Evolutionary conservation across 2,888 invertebrate genomes (phyloP).

Genomic region (Mimumesa dahlbomi): DNA sequence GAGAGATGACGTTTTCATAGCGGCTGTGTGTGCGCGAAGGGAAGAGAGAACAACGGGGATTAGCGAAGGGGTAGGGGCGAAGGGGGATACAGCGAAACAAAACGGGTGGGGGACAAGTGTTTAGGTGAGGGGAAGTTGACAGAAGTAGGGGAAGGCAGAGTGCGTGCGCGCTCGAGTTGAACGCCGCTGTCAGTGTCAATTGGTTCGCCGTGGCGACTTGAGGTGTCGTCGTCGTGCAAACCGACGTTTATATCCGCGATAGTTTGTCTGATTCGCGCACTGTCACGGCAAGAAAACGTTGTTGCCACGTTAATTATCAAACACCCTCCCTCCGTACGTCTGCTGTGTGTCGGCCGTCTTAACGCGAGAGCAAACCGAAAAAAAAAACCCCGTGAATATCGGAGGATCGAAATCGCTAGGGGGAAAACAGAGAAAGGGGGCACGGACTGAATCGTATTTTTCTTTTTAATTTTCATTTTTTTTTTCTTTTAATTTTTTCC

Average conservation of each 20-base stretch:
- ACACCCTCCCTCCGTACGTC: too few relatives aligned
- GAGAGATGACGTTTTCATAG: neutral
- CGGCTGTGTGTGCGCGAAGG: neutral
- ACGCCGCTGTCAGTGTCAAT: slow-evolving; percentile 73
- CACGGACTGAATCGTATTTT: neutral
- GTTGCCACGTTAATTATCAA: too few relatives aligned
- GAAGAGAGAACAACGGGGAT: neutral
- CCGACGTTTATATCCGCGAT: slow-evolving; percentile 33
- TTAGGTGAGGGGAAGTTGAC: slow-evolving; percentile 29
- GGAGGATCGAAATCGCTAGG: slow-evolving; percentile 13
- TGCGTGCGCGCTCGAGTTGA: slow-evolving; percentile 80
- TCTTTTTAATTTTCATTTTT: neutral
- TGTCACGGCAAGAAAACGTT: slow-evolving; percentile 19
- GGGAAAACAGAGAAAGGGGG: neutral
- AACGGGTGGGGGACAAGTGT: neutral
- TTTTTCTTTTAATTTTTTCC: neutral
- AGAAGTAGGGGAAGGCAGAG: slow-evolving; percentile 33
- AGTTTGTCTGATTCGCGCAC: slow-evolving; percentile 12
- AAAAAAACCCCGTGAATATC: slow-evolving; percentile 19
- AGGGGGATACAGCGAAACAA: slow-evolving; percentile 2
- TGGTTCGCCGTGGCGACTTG: slow-evolving; percentile 73
- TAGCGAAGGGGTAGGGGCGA: neutral
- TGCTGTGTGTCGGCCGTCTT: too few relatives aligned
- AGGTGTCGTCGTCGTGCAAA: slow-evolving; percentile 60
- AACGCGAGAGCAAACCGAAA: too few relatives aligned